Conservation (phyloP, 92 coral and sea anemone species). For the Blastomussa wellsi region DNA sequence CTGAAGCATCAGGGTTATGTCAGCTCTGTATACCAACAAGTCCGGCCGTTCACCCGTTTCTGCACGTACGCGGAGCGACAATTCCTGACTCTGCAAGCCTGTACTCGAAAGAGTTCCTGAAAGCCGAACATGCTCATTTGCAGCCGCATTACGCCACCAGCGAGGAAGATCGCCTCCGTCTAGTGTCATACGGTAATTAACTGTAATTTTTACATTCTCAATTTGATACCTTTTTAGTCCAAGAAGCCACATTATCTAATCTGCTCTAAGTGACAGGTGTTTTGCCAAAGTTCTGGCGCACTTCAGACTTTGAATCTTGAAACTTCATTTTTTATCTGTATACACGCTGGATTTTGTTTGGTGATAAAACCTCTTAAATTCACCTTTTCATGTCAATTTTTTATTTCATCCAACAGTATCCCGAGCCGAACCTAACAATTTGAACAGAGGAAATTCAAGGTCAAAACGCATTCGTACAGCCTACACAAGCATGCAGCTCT, state of each 20-base stretch:
- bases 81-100: constrained; percentile 74
- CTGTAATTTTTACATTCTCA: constrained; percentile 24
- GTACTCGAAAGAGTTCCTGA: constrained; percentile 72
- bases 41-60: constrained; percentile 76
- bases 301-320: constrained; percentile 31
- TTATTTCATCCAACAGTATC: constrained; percentile 47
- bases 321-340: constrained; percentile 35
- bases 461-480: constrained; percentile 97
- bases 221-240: constrained; percentile 18
- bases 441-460: constrained; percentile 80
- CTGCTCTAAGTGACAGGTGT: constrained; percentile 40
- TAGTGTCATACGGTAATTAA: constrained; percentile 92
- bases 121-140: constrained; percentile 80
- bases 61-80: constrained; percentile 89
- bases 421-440: constrained; percentile 75
- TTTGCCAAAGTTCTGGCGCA: not conserved
- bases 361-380: constrained; percentile 15
- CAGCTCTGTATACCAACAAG: constrained; percentile 94
- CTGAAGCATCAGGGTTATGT: constrained; percentile 86
- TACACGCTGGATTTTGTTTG: constrained; percentile 18
- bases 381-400: not conserved
- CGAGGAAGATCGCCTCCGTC: constrained; percentile 79
- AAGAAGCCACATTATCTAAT: constrained; percentile 33
- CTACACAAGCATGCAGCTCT: constrained; percentile 92
- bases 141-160: constrained; percentile 77